Evolutionary conservation across 92 coral and sea anemone genomes (phyloP).

Genomic region (Zoanthus sociatus): DNA sequence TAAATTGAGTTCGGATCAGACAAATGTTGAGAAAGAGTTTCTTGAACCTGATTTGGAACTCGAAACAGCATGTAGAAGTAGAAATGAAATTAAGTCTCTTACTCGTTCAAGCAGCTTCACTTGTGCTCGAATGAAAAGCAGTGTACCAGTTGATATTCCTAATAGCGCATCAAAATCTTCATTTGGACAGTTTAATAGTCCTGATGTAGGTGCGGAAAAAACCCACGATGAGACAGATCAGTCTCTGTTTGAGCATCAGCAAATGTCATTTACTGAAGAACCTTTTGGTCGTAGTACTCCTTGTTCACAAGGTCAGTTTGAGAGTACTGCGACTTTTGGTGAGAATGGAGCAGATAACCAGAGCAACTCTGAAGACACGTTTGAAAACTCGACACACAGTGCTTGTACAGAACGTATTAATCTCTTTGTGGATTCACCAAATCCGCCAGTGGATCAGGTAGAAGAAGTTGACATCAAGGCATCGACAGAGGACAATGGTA

Average conservation of each 20-base stretch:
- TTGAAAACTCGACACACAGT: neutral
- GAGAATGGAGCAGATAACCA: neutral
- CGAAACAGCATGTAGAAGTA: neutral
- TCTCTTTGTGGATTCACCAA: neutral
- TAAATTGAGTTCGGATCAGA: neutral
- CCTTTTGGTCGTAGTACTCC: neutral
- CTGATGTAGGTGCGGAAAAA: neutral
- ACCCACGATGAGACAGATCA: neutral
- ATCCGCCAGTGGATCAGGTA: neutral
- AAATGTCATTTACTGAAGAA: neutral
- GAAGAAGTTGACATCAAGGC: neutral
- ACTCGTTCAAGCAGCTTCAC: constrained; percentile 30
- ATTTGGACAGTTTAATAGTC: neutral
- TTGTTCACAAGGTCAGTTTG: neutral
- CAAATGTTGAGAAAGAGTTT: neutral
- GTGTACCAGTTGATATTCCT: neutral
- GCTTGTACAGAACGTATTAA: neutral
- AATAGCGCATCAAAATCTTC: neutral
- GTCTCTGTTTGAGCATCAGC: neutral
- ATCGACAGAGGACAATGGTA: neutral
- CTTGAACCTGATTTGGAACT: constrained; percentile 4
- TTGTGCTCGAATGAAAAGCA: constrained; percentile 22
- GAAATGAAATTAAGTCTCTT: neutral
- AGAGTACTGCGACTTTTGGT: neutral
- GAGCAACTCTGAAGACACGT: neutral